These are phyloP conservation scores for Drosophila orena DNA, from an alignment of 1,140 invertebrate genomes.

Conservation along the genomic window DNA sequence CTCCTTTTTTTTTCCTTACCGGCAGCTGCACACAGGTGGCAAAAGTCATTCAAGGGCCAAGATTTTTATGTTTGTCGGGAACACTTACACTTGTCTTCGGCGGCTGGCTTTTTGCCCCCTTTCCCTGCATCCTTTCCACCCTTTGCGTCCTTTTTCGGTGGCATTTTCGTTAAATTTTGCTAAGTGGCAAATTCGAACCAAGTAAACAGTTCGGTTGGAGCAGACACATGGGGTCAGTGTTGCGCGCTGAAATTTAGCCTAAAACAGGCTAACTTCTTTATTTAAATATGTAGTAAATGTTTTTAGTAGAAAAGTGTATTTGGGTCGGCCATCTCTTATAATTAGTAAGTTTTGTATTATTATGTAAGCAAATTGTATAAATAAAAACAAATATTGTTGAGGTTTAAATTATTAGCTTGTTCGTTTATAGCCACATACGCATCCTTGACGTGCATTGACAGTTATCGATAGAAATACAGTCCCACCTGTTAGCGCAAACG, in stretches of 20 bases:
- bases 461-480: background rate
- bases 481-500: background rate
- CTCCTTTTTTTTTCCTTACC: constrained; percentile 91
- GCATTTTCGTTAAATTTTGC: constrained; percentile 85
- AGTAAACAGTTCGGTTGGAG: constrained; percentile 29
- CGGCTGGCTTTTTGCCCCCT: constrained; percentile 85
- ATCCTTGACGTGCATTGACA: background rate
- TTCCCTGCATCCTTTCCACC: constrained; percentile 86
- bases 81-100: constrained; percentile 85
- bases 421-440: background rate
- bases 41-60: background rate
- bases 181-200: constrained; percentile 9
- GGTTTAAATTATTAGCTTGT: too few species aligned
- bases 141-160: constrained; percentile 88
- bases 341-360: too few species aligned
- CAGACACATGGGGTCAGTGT: constrained; percentile 23
- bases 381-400: too few species aligned
- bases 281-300: too few species aligned
- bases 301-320: too few species aligned
- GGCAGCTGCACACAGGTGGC: constrained; percentile 60
- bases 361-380: background rate
- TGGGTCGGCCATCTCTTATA: too few species aligned
- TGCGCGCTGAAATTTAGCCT: background rate
- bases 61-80: fast-evolving
- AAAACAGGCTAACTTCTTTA: too few species aligned